A percentile compares a stretch with the other conserved stretches of the same genome.
phyloP scores from a whole-genome alignment of 2,888 invertebrate species.

The Eledona agricola region DNA sequence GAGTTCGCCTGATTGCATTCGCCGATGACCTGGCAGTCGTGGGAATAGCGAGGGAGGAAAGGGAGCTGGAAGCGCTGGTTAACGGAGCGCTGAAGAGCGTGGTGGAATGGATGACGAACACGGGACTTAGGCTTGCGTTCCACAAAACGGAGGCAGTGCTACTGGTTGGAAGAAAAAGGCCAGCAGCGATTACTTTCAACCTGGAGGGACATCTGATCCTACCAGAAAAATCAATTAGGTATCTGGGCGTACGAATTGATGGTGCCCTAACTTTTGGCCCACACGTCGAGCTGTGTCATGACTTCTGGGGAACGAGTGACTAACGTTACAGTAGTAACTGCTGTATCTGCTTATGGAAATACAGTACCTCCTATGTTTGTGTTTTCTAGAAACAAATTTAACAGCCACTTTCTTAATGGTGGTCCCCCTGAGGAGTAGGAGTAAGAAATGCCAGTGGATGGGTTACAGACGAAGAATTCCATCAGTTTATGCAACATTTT shows the following conservation, averaged over 20 bases:
- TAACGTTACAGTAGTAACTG: slow-evolving; percentile 46
- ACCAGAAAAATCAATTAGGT: slow-evolving; percentile 31
- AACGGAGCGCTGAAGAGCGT: neutral
- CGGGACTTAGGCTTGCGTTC: slow-evolving; percentile 2
- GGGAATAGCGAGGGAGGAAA: slow-evolving; percentile 1
- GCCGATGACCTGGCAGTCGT: slow-evolving; percentile 8
- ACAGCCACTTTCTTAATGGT: slow-evolving; percentile 38
- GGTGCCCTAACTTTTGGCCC: slow-evolving; percentile 31
- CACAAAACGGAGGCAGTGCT: slow-evolving; percentile 19
- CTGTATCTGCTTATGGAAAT: slow-evolving; percentile 47
- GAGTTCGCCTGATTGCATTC: neutral
- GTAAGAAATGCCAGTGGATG: slow-evolving; percentile 52
- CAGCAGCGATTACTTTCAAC: slow-evolving; percentile 3
- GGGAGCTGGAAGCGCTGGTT: neutral
- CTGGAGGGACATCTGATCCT: neutral
- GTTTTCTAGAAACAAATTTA: slow-evolving; percentile 46
- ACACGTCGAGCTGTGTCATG: slow-evolving; percentile 43
- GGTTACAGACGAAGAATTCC: slow-evolving; percentile 50
- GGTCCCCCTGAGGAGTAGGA: slow-evolving; percentile 51
- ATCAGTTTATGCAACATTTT: slow-evolving; percentile 52
- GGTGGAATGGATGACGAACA: neutral
- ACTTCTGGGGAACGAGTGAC: slow-evolving; percentile 51
- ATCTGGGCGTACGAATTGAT: slow-evolving; percentile 42
- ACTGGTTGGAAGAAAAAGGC: slow-evolving; percentile 7
- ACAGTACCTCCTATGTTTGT: slow-evolving; percentile 50